Conservation (phyloP, 2,797 vertebrate species). For the Xerus rutilus region DNA sequence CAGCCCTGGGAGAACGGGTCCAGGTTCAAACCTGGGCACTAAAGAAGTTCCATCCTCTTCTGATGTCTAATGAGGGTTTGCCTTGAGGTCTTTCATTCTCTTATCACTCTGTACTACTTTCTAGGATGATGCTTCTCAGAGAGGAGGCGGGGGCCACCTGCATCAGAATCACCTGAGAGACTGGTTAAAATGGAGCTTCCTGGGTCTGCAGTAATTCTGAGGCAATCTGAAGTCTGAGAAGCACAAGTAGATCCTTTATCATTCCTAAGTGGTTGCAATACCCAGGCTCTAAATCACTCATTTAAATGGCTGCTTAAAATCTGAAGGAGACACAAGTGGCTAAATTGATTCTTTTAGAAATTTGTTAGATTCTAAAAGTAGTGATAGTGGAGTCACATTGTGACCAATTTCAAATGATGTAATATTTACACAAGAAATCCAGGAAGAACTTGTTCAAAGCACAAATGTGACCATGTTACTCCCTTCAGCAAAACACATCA, state of each 20-base stretch:
- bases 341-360: slow-evolving; percentile 65
- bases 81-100: neutral
- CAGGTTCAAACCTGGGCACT: neutral
- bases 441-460: neutral
- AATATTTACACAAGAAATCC: neutral
- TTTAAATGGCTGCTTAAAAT: slow-evolving; percentile 54
- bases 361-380: slow-evolving; percentile 37
- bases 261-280: neutral
- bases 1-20: neutral
- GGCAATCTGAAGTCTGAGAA: slow-evolving; percentile 17
- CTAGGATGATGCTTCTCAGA: neutral
- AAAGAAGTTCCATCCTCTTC: neutral
- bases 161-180: neutral
- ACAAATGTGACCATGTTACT: neutral
- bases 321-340: slow-evolving; percentile 50
- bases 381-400: neutral
- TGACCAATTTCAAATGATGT: slow-evolving; percentile 11
- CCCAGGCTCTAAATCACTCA: slow-evolving; percentile 13
- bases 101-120: neutral
- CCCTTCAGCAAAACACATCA: neutral
- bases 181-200: neutral
- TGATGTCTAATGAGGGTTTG: neutral
- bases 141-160: neutral
- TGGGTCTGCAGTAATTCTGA: neutral
- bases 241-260: neutral